Base-by-base conservation (phyloP, 2,113 vertebrate species). In the Neolamprologus cancellatus region DNA sequence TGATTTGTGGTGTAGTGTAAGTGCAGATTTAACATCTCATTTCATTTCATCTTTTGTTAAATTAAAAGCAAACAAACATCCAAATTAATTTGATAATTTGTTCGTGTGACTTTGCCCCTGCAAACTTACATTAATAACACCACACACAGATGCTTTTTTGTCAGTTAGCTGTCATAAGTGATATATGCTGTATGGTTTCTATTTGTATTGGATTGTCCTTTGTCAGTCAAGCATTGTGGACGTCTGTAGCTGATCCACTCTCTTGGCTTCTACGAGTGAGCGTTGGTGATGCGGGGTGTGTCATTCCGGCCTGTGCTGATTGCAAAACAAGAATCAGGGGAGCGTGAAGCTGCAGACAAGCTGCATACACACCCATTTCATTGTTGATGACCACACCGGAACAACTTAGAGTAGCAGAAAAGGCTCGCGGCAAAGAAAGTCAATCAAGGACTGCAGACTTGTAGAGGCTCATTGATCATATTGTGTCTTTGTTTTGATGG, bases 351-450 rank as follows among this genome's bases (percentile, higher is more conserved):
- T 79, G 87, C 61, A 91, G 85, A 80, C 71, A 78, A 12, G 39
- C 80, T 78, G 18, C 84, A 61, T 36, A 85, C 84, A 93, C 85
- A 88, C 82, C 36, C 64, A 76, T 28, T 85, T 84, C 86, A 78
- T 91, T 93, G 87, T 90, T 76, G 83, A 79, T 91, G 83, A 86
- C 74, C 88, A 81, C 53, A 61, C 52, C 1, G 7, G 81, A 85
- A 88, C 88, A 90, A 84, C 25, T 76, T 76, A 50, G 44, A 28
- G 64, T 8, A n/a, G 82, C 32, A 76, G 78, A 88, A 82, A 90
- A 84, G 48, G 87, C 94, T 89, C 69, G 41, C 44, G 88, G 94
- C 90, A 87, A 84, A 18, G 87, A 93, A 87, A 84, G 93, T 88
- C 84, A 88, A 39, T 25, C 61, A 88, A 89, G 53, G 91, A 86